phyloP scores from a whole-genome alignment of 2,888 invertebrate genomes.

The Trissolcus japonicus region DNA sequence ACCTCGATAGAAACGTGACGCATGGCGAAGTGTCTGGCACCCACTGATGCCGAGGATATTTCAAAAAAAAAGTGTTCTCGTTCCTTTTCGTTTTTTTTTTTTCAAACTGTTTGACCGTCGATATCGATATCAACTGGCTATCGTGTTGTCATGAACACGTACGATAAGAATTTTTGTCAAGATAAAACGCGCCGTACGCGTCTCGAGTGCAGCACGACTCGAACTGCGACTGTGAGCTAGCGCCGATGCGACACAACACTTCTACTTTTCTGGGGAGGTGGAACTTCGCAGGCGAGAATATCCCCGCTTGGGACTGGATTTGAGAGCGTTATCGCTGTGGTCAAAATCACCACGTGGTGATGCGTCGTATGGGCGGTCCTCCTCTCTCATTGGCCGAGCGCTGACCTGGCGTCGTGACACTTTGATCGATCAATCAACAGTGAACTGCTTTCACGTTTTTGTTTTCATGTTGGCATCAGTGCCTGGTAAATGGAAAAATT shows the following conservation, averaged over 20 bases:
- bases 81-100: not conserved
- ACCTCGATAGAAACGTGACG: constrained; percentile 44
- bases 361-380: constrained; percentile 58
- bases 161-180: constrained; percentile 31
- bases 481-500: not conserved
- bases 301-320: constrained; percentile 31
- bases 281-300: constrained; percentile 42
- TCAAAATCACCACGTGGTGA: constrained; percentile 55
- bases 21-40: constrained; percentile 17
- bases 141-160: constrained; percentile 42
- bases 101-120: constrained; percentile 6
- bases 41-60: constrained; percentile 3
- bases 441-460: not conserved
- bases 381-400: constrained; percentile 63
- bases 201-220: constrained; percentile 14
- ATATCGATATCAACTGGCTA: constrained; percentile 22
- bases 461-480: not conserved
- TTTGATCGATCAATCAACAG: constrained; percentile 24
- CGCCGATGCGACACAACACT: constrained; percentile 23
- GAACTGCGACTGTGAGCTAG: constrained; percentile 21
- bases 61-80: constrained; percentile 8
- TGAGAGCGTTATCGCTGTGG: constrained; percentile 28
- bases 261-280: constrained; percentile 52
- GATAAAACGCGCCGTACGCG: constrained; percentile 18
- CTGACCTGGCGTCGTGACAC: constrained; percentile 33